Base-by-base conservation (phyloP, 2,888 invertebrate species). In the Hipparchia semele region DNA sequence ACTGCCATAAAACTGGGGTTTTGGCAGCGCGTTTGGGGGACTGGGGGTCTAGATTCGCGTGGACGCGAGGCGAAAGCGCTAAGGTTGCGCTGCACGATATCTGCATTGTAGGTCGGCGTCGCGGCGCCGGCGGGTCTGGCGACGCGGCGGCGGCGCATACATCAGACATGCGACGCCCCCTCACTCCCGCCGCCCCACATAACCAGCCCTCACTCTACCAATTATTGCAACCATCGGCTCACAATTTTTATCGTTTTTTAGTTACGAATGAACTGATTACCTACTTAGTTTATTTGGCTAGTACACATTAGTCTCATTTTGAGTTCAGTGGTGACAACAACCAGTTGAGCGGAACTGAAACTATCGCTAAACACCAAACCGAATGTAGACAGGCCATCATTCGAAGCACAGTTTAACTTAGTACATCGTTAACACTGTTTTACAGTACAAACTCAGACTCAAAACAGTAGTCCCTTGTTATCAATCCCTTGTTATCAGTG, bases 61-160 rank as follows among this genome's bases (percentile, higher is more conserved):
- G 84, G 82, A 81, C 77, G 80, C 84, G 84, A 86, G 83, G 83
- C 82, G 78, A 78, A 84, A 82, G 83, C 84, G 84, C 81, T 71
- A 75, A 73, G 84, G 82, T 82, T 84, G 82, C 81, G 81, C 81
- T 91, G 91, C 92, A 91, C 91, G 92, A 89, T 91, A 91, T 92
- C 93, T 92, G 92, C 93, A 93, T 89, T 88, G 89, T 87, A 85
- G 86, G 86, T 87, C 86, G 91, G 86, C 90, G 86, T 82, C 86
- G 84, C 82, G 92, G 91, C 92, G 92, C 91, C 92, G 92, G 83
- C 92, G 89, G 88, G 92, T 90, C 92, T 91, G 90, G 87, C 89
- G 90, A 84, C 90, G 88, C 86, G 90, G 88, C 89, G 90, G 91
- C 91, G 92, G 90, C 91, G 91, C 91, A 91, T 91, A 91, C 89